Evolutionary conservation across 2,113 vertebrate genomes (phyloP), one percentile per base, ranked within the genome.

Genomic region (Thermophis baileyi): DNA sequence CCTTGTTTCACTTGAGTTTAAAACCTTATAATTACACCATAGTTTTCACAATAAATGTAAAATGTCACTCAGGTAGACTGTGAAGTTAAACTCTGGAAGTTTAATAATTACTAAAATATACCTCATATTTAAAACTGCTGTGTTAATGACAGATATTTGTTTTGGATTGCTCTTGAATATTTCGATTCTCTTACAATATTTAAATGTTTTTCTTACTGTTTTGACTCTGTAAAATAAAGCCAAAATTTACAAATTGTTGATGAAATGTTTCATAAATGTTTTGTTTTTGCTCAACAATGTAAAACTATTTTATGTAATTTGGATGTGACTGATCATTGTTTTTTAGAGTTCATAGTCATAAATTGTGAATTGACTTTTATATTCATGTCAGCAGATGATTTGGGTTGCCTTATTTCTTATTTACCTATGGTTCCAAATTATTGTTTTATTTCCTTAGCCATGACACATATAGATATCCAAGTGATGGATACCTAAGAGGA

Each of bases 81-180:
- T 94, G 12, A 25, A 87, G 51, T 2, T 94, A 85, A 87, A 57
- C 81, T 94, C 74, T 89, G 46, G 63, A 94, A 92, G 25, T 93
- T 2, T 60, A 94, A 94, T 91, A 93, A 44, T 69, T 93, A 95
- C 89, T 93, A 93, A 94, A 93, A 95, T 94, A 96, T 92, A 96
- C 95, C 91, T 97, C 93, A 95, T 90, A 24, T 90, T 81, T 93
- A 87, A 95, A 91, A 88, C 30, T 92, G 53, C 6, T 87, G 4
- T 95, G 95, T 95, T 94, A 90, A 27, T 95, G 14, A 20, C 87
- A 92, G 89, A 95, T 91, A 93, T 3, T 91, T 50, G 51, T 9
- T 81, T 90, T 94, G 69, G 25, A 24, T 94, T 88, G 87, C 93
- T 94, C 10, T 24, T 5, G 11, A 91, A 92, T 87, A 1, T 51